phyloP scores from a whole-genome alignment of 2,113 vertebrate species.

The Microtus pennsylvanicus region DNA sequence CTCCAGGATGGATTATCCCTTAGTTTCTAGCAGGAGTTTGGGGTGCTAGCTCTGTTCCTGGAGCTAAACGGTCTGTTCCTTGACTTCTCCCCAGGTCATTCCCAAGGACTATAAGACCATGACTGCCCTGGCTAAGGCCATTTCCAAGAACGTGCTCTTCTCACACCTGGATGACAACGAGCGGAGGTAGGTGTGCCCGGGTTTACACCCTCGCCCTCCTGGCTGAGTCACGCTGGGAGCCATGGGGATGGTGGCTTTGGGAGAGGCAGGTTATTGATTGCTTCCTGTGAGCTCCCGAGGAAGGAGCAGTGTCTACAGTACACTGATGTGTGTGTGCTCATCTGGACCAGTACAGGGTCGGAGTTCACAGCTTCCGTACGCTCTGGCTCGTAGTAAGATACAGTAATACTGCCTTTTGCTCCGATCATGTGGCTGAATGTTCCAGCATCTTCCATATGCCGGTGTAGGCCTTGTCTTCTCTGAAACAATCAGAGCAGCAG shows the following conservation, averaged over 20 bases:
- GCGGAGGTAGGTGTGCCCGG: conserved; percentile 90
- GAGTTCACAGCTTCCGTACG: fast-evolving
- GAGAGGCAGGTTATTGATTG: neutral
- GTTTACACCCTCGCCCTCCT: neutral
- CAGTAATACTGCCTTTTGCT: neutral
- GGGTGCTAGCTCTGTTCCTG: neutral
- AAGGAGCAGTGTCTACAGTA: neutral
- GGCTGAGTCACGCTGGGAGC: fast-evolving
- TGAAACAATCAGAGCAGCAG: too few species aligned
- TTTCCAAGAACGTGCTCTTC: conserved; percentile 98
- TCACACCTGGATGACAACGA: conserved; percentile 98
- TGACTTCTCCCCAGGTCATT: conserved; percentile 91
- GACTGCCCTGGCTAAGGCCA: conserved; percentile 98
- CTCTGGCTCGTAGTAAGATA: fast-evolving
- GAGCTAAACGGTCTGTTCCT: neutral
- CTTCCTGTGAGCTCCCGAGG: neutral
- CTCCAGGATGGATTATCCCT: neutral
- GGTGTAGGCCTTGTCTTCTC: fast-evolving
- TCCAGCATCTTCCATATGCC: neutral
- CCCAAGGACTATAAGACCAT: conserved; percentile 99
- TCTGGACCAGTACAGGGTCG: neutral
- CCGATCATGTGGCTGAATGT: neutral
- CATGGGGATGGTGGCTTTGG: neutral
- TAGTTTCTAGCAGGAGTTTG: neutral
- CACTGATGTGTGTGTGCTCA: fast-evolving